phyloP scores from a whole-genome alignment of 2,113 vertebrate genomes.

The Prietella phreatophila region DNA sequence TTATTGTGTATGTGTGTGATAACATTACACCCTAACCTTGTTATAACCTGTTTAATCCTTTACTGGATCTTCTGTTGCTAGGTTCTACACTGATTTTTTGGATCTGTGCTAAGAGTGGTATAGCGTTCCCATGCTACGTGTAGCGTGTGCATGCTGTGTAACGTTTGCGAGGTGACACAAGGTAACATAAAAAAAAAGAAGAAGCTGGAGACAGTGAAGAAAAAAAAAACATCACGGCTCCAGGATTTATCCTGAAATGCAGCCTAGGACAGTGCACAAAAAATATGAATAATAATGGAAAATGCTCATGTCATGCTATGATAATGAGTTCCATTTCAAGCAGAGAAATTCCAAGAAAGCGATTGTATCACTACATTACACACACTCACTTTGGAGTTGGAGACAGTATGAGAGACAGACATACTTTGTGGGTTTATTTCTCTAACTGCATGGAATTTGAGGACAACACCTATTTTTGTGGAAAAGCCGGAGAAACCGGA shows the following conservation, averaged over 20 bases:
- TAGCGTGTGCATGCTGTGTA: not conserved
- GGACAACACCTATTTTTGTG: conserved; percentile 76
- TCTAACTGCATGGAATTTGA: conserved; percentile 70
- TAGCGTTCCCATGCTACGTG: too few species aligned
- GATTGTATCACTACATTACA: conserved; percentile 23
- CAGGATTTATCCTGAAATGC: conserved; percentile 20
- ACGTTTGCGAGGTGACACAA: conserved; percentile 20
- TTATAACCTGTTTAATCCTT: not conserved
- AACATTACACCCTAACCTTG: not conserved
- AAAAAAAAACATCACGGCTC: not conserved
- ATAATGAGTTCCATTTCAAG: conserved; percentile 48
- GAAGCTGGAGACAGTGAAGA: not conserved
- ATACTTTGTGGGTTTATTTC: conserved; percentile 67
- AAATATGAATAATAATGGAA: conserved; percentile 43
- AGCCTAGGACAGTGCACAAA: not conserved
- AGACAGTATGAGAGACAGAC: conserved; percentile 41
- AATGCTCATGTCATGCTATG: conserved; percentile 30
- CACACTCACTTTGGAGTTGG: not conserved
- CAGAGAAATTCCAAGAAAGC: conserved; percentile 41
- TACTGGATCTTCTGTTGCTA: not conserved
- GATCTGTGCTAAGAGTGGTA: not conserved
- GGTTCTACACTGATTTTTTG: not conserved
- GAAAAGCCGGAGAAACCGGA: conserved; percentile 71
- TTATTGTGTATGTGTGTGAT: not conserved
- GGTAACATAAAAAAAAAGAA: conserved; percentile 7